Evolutionary conservation across 2,113 vertebrate genomes (phyloP), one percentile per base, ranked within the genome.

Genomic region (Sphaerodactylus townsendi): DNA sequence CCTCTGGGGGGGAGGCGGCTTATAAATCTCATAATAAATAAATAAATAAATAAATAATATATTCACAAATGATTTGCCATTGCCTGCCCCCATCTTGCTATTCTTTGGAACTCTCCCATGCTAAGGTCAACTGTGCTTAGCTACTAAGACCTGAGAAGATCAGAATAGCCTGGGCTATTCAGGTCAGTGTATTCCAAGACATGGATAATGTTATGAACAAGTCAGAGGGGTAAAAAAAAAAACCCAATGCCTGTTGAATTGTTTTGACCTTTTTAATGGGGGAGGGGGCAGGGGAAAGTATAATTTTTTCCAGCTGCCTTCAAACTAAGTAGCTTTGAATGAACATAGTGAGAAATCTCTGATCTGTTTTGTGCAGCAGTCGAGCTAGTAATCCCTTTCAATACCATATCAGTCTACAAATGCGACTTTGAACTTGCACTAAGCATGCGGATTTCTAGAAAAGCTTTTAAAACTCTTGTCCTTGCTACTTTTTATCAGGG

Each of bases 261-360:
- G n/a, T 62, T 50, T n/a, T 62, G 39, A 72, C 44, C 30, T 21
- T 72, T 10, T 59, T 62, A 69, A 69, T 1, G 53, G 33, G 69
- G 53, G 53, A 37, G 48, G 33, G 3, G 25, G 8, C 35, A 68
- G 15, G 33, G 30, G 53, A 3, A 33, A 65, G 46, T 3, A 69
- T 50, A 30, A 14, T 59, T 13, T 59, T 41, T 72, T 59, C 50
- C 5, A 30, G 39, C 10, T 19, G 4, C 30, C 50, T 62, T 82
- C 30, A 10, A 82, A 46, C 76, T 53, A 10, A 33, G 87, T 14
- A 66, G 0, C 25, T 33, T 90, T 1, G 2, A 3, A 74, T 65
- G 41, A 35, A 0, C n/a, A 77, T 0, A 0, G 0, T 75, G 64
- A 48, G 30, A 84, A 44, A 23, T 37, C 82, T 69, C 37, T 2